Percentiles rank a stretch among this genome's conserved stretches.
phyloP scores from a whole-genome alignment of 2,113 vertebrate genomes.

The Leptobrachium leishanense region DNA sequence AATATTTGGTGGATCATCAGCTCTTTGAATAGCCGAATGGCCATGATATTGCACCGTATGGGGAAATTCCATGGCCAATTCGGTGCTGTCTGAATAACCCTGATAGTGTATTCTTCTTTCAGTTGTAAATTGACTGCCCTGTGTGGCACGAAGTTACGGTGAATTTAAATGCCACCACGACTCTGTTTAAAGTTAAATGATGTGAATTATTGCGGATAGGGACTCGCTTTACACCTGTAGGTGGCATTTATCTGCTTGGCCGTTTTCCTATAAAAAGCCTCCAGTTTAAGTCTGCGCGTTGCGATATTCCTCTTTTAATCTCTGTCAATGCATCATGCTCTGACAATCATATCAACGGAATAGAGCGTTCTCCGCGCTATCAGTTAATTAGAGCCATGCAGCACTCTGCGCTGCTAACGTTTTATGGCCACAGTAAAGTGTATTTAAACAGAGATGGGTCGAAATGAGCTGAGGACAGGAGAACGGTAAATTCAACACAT shows the following conservation, averaged over 20 bases:
- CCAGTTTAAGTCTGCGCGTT: neutral
- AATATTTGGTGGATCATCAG: too few relatives aligned
- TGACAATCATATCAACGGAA: neutral
- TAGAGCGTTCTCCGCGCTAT: neutral
- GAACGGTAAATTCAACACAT: neutral
- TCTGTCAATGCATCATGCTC: neutral
- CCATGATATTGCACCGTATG: too few relatives aligned
- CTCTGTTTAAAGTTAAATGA: neutral
- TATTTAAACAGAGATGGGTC: neutral
- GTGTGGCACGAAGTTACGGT: neutral
- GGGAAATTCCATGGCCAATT: too few relatives aligned
- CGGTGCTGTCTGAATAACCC: too few relatives aligned
- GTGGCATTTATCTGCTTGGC: neutral
- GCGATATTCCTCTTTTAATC: neutral
- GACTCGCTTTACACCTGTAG: neutral
- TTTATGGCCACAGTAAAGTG: constrained; percentile 1
- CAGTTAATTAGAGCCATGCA: neutral
- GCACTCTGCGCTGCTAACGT: neutral
- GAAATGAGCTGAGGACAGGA: neutral
- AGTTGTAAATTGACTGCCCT: neutral
- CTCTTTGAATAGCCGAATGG: too few relatives aligned
- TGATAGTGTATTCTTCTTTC: neutral
- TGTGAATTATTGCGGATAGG: neutral
- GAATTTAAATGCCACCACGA: neutral
- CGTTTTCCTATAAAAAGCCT: neutral